A percentile compares a stretch with the other conserved stretches of the same genome.
Evolutionary conservation across 2,113 vertebrate species (phyloP).

Genomic region (Orcinus orca): DNA sequence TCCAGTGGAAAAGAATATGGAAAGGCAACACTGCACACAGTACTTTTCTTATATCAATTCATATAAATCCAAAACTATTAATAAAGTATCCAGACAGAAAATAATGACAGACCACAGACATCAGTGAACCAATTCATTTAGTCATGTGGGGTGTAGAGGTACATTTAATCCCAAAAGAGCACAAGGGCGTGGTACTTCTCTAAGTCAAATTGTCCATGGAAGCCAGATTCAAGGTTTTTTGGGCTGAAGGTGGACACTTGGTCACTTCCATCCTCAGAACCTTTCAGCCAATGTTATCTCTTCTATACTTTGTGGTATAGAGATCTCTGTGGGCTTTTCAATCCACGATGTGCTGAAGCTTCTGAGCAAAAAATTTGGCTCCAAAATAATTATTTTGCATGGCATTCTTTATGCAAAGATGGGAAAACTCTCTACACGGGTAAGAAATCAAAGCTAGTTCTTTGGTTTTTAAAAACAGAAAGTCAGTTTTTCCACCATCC

Average conservation of each 20-base stretch:
- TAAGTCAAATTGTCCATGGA: neutral
- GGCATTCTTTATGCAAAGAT: neutral
- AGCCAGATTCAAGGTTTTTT: neutral
- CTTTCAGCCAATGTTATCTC: neutral
- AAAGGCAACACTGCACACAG: neutral
- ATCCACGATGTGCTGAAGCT: neutral
- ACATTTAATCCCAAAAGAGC: neutral
- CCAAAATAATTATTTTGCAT: neutral
- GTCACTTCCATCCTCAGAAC: neutral
- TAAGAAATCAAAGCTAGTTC: slow-evolving; percentile 18
- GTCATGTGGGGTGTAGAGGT: neutral
- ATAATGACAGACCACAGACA: neutral
- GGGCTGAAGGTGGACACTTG: neutral
- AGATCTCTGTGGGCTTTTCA: neutral
- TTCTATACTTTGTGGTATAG: neutral
- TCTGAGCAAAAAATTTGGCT: slow-evolving; percentile 1
- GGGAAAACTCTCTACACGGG: neutral
- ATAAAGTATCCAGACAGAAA: neutral
- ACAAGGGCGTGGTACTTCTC: neutral
- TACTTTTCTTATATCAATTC: neutral
- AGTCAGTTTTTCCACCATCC: neutral
- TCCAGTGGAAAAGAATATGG: neutral
- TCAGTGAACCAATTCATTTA: neutral
- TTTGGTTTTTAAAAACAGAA: neutral
- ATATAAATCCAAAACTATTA: slow-evolving; percentile 1